Evolutionary conservation across 2,113 vertebrate genomes (phyloP).

Genomic region (Erpornis zantholeuca): DNA sequence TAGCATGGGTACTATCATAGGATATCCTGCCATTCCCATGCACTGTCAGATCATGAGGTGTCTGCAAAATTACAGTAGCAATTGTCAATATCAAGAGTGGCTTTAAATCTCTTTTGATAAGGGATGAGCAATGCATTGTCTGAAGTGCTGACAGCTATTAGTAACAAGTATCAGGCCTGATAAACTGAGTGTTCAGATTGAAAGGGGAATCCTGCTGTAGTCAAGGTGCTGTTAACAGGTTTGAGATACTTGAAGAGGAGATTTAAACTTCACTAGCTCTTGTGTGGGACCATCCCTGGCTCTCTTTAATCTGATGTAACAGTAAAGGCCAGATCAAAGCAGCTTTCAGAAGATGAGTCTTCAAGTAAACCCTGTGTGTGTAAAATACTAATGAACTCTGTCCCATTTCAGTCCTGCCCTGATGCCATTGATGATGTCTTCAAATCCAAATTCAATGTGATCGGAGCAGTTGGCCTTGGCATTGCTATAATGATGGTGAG

Average conservation of each 20-base stretch:
- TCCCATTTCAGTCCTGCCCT: constrained; percentile 79
- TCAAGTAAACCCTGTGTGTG: not conserved
- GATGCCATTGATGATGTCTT: constrained; percentile 82
- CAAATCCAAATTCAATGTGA: constrained; percentile 85
- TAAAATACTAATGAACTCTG: not conserved
- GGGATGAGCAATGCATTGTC: not conserved
- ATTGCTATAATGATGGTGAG: constrained; percentile 90
- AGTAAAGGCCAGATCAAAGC: not conserved
- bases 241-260: not conserved
- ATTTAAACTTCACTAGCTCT: not conserved
- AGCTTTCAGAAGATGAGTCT: not conserved
- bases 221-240: not conserved
- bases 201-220: not conserved
- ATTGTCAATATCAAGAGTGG: not conserved
- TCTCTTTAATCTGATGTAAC: not conserved
- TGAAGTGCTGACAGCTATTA: not conserved
- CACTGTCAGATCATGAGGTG: not conserved
- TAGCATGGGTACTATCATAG: not conserved
- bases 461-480: constrained; percentile 85
- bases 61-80: not conserved
- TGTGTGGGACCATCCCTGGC: not conserved
- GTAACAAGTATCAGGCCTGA: not conserved
- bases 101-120: not conserved
- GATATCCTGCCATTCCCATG: not conserved
- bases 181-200: not conserved